phyloP scores from a whole-genome alignment of 2,888 invertebrate species.

The Heliothis peltigera region DNA sequence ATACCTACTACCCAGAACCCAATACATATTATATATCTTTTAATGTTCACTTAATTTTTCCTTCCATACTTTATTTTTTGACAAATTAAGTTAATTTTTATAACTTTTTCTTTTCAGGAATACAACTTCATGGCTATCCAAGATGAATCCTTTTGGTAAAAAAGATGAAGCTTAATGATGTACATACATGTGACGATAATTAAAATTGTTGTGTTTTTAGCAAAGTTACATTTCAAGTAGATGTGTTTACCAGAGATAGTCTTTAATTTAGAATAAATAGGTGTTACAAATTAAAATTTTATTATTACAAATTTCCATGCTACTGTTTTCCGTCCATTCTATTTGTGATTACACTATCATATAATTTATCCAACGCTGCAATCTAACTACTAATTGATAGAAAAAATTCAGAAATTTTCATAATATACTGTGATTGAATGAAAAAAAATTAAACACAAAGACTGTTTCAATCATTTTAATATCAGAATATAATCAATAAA shows the following conservation, averaged over 20 bases:
- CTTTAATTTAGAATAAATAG: slow-evolving; percentile 60
- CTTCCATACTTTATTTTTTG: background rate
- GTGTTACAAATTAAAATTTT: slow-evolving; percentile 46
- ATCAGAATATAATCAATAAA: slow-evolving; percentile 47
- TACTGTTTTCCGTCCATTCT: background rate
- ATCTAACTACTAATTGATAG: no score
- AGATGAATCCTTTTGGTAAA: slow-evolving; percentile 94
- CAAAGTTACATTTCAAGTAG: slow-evolving; percentile 78
- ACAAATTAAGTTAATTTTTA: background rate
- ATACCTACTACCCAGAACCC: no score
- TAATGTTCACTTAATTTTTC: no score
- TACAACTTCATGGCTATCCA: slow-evolving; percentile 92
- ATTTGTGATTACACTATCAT: no score
- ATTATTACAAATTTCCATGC: slow-evolving; percentile 15
- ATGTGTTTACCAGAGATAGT: slow-evolving; percentile 68
- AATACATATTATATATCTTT: no score
- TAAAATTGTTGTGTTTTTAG: slow-evolving; percentile 79
- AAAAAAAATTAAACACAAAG: slow-evolving; percentile 11
- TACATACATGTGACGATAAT: slow-evolving; percentile 49
- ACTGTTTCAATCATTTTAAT: slow-evolving; percentile 42
- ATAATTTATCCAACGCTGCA: no score
- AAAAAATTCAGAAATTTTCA: background rate
- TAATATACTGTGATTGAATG: background rate
- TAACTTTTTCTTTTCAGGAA: slow-evolving; percentile 70
- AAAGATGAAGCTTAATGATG: slow-evolving; percentile 90